Evolutionary conservation across 2,888 invertebrate species (phyloP), one percentile per base, ranked within the genome.

Genomic region (Emesis castigata): DNA sequence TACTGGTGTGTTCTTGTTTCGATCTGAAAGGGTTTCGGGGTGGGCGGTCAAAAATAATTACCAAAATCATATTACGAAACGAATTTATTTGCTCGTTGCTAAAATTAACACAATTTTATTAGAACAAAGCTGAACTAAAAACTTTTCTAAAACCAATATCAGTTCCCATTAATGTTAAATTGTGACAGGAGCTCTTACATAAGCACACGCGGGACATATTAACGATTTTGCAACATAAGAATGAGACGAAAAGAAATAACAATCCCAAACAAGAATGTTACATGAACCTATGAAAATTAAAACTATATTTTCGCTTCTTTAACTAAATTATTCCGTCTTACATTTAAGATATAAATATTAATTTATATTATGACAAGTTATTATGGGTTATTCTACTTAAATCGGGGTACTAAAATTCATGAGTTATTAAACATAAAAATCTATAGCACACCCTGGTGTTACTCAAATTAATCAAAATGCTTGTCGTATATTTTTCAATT

Each of bases 11-110:
- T 93, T 92, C 94, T 91, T 88, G 92, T 85, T 62, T 84, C 85
- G 85, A 92, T 92, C 93, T 93, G 94, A 93, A 94, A 94, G 90
- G 91, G 90, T 88, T 90, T 87, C 90, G 90, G 91, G 92, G 89
- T 90, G 91, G 92, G 91, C 91, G 90, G 90, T 92, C 93, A 94
- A 94, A 95, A 95, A 95, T 94, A 95, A 95, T 95, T 94, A 94
- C 95, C 95, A 95, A 95, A 95, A 95, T 94, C 95, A 93, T 94
- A 90, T 93, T 94, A 94, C 91, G 93, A 95, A 95, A 94, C 93
- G 91, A 92, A 93, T 94, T 95, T 95, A 94, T 95, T 95, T 94
- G 93, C 93, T 94, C 92, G 93, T 93, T 92, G 93, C 93, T 94
- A 94, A 93, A 64, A 93, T 91, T 92, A 94, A 95, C 94, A 94